A percentile compares a stretch with the other conserved stretches of the same genome.
Conservation (phyloP, 2,113 vertebrate genomes). For the Saccopteryx leptura region DNA sequence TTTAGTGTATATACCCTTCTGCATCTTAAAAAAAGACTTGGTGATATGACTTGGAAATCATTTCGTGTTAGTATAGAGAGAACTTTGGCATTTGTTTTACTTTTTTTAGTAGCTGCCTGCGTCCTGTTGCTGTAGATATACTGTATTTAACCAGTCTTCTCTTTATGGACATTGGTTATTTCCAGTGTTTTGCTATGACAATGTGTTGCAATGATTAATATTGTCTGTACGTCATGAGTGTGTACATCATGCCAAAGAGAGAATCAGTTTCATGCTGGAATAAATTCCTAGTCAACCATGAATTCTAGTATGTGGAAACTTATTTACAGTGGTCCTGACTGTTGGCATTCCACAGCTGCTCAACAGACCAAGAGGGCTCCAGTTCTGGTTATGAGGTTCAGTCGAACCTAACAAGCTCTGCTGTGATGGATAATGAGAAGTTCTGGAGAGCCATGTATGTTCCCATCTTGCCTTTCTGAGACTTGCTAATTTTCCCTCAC, state of each 20-base stretch:
- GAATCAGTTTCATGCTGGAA: neutral
- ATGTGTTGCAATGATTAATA: neutral
- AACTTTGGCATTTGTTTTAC: neutral
- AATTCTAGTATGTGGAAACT: constrained; percentile 19
- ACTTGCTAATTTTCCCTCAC: neutral
- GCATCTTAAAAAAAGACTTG: neutral
- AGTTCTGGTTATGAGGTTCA: neutral
- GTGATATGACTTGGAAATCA: neutral
- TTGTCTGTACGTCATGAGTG: neutral
- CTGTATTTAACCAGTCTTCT: neutral
- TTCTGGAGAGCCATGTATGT: neutral
- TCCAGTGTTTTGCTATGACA: neutral
- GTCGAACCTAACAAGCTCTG: neutral
- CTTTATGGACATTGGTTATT: neutral
- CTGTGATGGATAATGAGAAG: neutral
- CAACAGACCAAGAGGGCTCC: neutral
- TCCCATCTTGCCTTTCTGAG: neutral
- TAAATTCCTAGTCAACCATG: neutral
- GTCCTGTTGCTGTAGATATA: neutral
- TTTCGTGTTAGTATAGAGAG: constrained; percentile 13
- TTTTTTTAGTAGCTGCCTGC: neutral
- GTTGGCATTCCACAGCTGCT: neutral
- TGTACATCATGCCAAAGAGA: neutral
- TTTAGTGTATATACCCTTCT: neutral
- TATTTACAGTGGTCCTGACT: neutral